Conservation (phyloP, 2,888 invertebrate genomes). For the Xestia ashworthii region DNA sequence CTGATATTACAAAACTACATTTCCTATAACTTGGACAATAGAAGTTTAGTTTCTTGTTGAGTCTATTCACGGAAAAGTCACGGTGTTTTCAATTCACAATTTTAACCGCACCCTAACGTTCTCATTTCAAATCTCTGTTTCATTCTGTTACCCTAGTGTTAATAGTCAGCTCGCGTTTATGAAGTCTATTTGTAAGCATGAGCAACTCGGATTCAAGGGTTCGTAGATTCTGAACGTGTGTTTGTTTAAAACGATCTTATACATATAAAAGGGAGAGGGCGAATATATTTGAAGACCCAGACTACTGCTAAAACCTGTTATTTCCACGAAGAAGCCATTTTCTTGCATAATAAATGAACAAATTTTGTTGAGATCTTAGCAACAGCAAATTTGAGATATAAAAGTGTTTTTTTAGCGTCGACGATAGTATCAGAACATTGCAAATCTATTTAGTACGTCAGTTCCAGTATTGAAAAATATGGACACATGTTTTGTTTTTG, state of each 20-base stretch:
- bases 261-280: not conserved
- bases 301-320: not conserved
- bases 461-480: too few species aligned
- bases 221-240: slow-evolving; percentile 43
- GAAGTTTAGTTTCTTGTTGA: too few species aligned
- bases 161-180: slow-evolving; percentile 41
- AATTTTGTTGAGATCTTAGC: not conserved
- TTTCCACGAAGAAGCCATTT: not conserved
- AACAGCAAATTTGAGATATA: not conserved
- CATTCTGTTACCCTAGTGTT: slow-evolving; percentile 11
- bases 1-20: too few species aligned
- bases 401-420: not conserved
- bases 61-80: not conserved
- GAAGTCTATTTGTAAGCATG: slow-evolving; percentile 49
- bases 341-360: slow-evolving; percentile 1
- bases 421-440: too few species aligned
- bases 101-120: not conserved
- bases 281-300: slow-evolving; percentile 17
- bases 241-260: slow-evolving; percentile 19
- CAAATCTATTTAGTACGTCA: too few species aligned
- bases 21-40: too few species aligned
- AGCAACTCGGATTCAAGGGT: slow-evolving; percentile 29
- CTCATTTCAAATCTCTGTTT: not conserved
- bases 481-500: too few species aligned
- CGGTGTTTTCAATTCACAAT: not conserved